Conservation (phyloP, 2,888 invertebrate species). For the Stenoptilia bipunctidactyla region DNA sequence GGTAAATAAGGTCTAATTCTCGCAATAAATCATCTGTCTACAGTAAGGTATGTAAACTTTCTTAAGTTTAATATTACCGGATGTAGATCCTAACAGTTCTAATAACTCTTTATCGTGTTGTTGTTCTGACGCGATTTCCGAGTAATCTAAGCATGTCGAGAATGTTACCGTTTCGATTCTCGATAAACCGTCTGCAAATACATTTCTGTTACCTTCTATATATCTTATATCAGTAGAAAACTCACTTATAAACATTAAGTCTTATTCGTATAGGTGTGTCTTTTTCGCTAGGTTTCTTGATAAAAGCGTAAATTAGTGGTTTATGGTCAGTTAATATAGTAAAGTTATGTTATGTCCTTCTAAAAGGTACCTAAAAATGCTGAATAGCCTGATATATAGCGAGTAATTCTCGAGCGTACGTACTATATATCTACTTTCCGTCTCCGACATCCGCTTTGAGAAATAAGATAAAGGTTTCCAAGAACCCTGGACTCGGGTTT, state of each 20-base stretch:
- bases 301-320: too few species aligned
- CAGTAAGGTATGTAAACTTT: too few species aligned
- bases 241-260: slow-evolving; percentile 4
- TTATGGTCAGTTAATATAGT: slow-evolving; percentile 4
- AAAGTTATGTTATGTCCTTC: slow-evolving; percentile 3
- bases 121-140: slow-evolving; percentile 4
- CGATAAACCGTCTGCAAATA: slow-evolving; percentile 4
- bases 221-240: slow-evolving; percentile 7
- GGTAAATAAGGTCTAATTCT: slow-evolving; percentile 1
- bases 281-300: background rate
- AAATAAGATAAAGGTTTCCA: slow-evolving; percentile 4
- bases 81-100: too few species aligned
- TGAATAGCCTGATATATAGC: slow-evolving; percentile 3
- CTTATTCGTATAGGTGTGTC: slow-evolving; percentile 4
- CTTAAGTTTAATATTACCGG: slow-evolving; percentile 2
- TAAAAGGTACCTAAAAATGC: slow-evolving; percentile 1
- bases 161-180: slow-evolving; percentile 4
- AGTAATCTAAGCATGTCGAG: slow-evolving; percentile 4
- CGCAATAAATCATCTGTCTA: too few species aligned
- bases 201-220: slow-evolving; percentile 5
- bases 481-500: slow-evolving; percentile 2
- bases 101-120: slow-evolving; percentile 2
- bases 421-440: slow-evolving; percentile 4
- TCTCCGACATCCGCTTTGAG: background rate
- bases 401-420: slow-evolving; percentile 7